Evolutionary conservation across 2,113 vertebrate species (phyloP).

Genomic region (Sisor rabdophorus): DNA sequence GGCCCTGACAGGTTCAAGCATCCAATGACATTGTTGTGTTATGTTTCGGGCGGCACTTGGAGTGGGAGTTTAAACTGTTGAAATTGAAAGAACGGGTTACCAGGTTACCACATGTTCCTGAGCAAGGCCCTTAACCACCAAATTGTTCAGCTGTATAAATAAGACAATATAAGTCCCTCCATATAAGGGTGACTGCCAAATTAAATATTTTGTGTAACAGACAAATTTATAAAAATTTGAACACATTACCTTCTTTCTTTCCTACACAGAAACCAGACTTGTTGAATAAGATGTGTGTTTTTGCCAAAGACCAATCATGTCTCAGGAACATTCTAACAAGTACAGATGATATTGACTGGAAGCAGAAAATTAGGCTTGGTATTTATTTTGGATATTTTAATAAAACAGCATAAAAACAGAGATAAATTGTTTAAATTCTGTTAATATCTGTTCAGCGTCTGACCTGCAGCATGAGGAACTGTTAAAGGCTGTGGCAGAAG

Average conservation of each 20-base stretch:
- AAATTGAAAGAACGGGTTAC: no score
- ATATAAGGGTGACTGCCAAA: no score
- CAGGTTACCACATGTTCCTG: no score
- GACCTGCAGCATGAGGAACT: constrained; percentile 38
- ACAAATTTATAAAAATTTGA: not conserved
- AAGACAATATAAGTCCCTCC: no score
- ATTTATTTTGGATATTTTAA: constrained; percentile 20
- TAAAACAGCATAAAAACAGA: no score
- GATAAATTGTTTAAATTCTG: no score
- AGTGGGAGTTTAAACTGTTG: no score
- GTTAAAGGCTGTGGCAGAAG: constrained; percentile 46
- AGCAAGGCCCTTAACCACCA: no score
- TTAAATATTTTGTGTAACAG: not conserved
- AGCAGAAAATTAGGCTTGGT: constrained; percentile 54
- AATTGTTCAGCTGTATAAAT: no score
- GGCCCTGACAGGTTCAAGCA: no score
- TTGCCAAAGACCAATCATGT: constrained; percentile 52
- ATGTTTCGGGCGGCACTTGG: no score
- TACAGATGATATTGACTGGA: constrained; percentile 54
- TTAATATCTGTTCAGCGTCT: constrained; percentile 39
- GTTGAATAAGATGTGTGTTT: constrained; percentile 52
- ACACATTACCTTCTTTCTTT: not conserved
- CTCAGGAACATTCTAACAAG: constrained; percentile 50
- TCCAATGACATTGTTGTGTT: no score
- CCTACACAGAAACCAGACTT: constrained; percentile 49